Percentiles rank a stretch among this genome's conserved stretches.
These are phyloP conservation scores for Chaenodraco wilsoni DNA, from an alignment of 2,797 vertebrate species.

Conservation along the genomic window DNA sequence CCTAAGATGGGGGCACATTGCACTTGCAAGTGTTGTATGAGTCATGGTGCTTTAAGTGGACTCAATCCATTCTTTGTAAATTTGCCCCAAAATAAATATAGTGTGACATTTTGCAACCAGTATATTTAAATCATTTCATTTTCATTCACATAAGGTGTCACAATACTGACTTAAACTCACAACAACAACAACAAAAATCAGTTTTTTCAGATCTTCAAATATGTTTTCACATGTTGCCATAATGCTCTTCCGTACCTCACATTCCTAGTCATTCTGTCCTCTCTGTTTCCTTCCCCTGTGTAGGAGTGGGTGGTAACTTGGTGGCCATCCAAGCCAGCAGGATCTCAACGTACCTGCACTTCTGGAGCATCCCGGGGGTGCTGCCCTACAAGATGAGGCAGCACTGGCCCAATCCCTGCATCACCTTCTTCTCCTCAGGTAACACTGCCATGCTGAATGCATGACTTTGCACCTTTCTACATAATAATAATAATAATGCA, in stretches of 20 bases:
- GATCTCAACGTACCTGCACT: conserved; percentile 95
- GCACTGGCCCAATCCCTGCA: conserved; percentile 91
- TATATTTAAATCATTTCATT: background rate
- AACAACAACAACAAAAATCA: no score
- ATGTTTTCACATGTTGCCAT: no score
- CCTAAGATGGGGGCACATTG: no score
- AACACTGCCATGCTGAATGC: background rate
- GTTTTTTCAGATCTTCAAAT: no score
- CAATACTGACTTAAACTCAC: no score
- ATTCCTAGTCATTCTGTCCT: background rate
- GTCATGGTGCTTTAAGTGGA: no score
- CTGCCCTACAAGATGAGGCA: conserved; percentile 92
- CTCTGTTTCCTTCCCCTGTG: conserved; percentile 20
- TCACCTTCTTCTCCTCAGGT: conserved; percentile 93
- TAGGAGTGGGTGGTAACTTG: conserved; percentile 96
- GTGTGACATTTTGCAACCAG: background rate
- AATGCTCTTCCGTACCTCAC: no score
- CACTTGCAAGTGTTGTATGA: no score
- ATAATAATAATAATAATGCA: no score
- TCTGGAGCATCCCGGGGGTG: conserved; percentile 92
- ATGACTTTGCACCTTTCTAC: background rate
- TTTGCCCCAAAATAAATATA: background rate
- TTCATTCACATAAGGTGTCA: background rate
- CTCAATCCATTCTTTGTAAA: no score
- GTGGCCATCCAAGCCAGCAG: conserved; percentile 97